Evolutionary conservation across 37 sponge, comb jelly and placozoan species (phyloP).

Genomic region (Halisarca cf. caerulea): DNA sequence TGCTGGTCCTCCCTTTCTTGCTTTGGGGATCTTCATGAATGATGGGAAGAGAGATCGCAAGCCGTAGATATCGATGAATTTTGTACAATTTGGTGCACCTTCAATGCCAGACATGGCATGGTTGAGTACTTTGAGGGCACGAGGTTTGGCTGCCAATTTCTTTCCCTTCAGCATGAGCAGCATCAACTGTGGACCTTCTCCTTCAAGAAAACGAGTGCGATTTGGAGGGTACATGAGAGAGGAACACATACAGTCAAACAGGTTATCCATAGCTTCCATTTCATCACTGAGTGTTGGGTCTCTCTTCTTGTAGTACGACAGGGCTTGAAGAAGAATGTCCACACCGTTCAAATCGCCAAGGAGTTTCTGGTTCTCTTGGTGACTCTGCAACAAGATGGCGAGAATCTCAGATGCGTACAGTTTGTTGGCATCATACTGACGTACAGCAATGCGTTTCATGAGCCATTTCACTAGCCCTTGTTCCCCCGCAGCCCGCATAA

Average conservation of each 20-base stretch:
- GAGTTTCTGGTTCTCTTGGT: slow-evolving; percentile 68
- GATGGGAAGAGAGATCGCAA: slow-evolving; percentile 89
- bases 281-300: slow-evolving; percentile 87
- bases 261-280: slow-evolving; percentile 95
- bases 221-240: slow-evolving; percentile 84
- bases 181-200: slow-evolving; percentile 99
- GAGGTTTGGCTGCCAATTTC: slow-evolving; percentile 68
- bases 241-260: slow-evolving; percentile 96
- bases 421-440: slow-evolving; percentile 95
- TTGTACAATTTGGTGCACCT: slow-evolving; percentile 85
- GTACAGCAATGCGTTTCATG: slow-evolving; percentile 72
- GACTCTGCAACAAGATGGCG: slow-evolving; percentile 88
- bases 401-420: slow-evolving; percentile 90
- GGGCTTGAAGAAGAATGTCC: slow-evolving; percentile 87
- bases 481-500: slow-evolving; percentile 71
- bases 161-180: slow-evolving; percentile 93
- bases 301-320: slow-evolving; percentile 93
- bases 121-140: slow-evolving; percentile 93
- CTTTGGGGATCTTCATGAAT: slow-evolving; percentile 92
- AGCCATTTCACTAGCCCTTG: slow-evolving; percentile 93
- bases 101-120: slow-evolving; percentile 84
- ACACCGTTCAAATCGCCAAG: slow-evolving; percentile 93
- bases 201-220: slow-evolving; percentile 87
- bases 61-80: slow-evolving; percentile 95
- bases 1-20: slow-evolving; percentile 51